Evolutionary conservation across 2,113 vertebrate genomes (phyloP), one percentile per base, ranked within the genome.

Genomic region (Protobothrops mucrosquamatus): DNA sequence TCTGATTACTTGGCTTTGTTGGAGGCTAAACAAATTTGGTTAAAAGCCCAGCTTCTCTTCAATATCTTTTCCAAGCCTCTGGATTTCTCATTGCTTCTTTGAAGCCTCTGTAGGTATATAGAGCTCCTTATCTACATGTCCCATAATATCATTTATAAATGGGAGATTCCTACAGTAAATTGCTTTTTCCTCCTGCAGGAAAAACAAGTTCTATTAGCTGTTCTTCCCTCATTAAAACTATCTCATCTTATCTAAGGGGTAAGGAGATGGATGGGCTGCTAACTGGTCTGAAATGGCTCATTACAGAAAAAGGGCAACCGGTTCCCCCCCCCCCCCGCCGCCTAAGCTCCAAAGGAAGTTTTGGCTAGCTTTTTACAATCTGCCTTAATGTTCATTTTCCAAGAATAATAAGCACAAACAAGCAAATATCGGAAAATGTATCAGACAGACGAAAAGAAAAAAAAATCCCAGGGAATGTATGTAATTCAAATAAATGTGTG

Each of bases 211-310:
- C 20, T n/a, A 9, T 5, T 39, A 34, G n/a, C 26, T 24, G 85
- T 91, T 93, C 48, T 34, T 46, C 34, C 57, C 46, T 86, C 64
- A 34, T 88, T 52, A 52, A 51, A 88, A 52, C 24, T 56, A 52
- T 81, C 81, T 24, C 89, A 92, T 93, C 39, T 89, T 95, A 94
- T 94, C 89, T 11, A 95, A 89, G 93, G 93, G 93, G 93, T 95
- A 95, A 95, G 92, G 92, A 89, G 85, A 46, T 87, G 57, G 69
- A 87, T 87, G 56, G 46, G 46, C 59, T 88, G 57, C 61, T 88
- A 51, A 54, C 86, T 55, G 85, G 56, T 64, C 23, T 92, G 51
- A 92, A 89, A 92, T 74, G 26, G 1, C 43, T 46, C 24, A 24
- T 10, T 69, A 55, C 29, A 88, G 23, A 55, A 69, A 46, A 20